Evolutionary conservation across 2,113 vertebrate genomes (phyloP).

Genomic region (Pan troglodytes): DNA sequence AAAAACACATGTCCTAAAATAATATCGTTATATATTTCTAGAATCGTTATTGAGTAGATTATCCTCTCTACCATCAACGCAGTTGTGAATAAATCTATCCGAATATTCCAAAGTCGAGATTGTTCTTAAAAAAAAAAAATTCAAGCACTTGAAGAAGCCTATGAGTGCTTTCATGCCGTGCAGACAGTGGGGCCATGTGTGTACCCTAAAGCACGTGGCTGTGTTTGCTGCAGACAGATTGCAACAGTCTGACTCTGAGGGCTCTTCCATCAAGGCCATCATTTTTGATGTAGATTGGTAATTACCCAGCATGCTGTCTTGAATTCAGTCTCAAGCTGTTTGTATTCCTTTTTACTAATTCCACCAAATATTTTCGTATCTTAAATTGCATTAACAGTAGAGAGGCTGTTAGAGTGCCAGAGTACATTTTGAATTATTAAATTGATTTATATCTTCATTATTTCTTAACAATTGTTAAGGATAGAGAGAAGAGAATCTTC

Average conservation of each 20-base stretch:
- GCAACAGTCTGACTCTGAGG: not conserved
- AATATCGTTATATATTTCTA: not conserved
- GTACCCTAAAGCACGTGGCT: accelerated
- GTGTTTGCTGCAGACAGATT: constrained; percentile 44
- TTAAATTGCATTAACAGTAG: constrained; percentile 31
- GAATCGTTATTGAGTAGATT: not conserved
- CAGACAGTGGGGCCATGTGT: not conserved
- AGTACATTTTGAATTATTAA: constrained; percentile 43
- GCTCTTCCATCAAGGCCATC: not conserved
- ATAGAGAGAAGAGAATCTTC: not conserved
- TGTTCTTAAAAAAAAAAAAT: not conserved
- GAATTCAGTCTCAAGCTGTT: constrained; percentile 64
- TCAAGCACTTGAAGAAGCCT: not conserved
- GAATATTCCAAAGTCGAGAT: not conserved
- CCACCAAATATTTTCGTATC: constrained; percentile 58
- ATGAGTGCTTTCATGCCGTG: not conserved
- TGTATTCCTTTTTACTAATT: constrained; percentile 51
- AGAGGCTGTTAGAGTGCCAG: constrained; percentile 8
- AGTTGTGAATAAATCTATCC: constrained; percentile 33
- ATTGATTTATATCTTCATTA: constrained; percentile 48
- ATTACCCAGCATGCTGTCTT: constrained; percentile 60
- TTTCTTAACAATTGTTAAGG: constrained; percentile 31
- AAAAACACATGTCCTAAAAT: not conserved
- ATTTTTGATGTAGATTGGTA: constrained; percentile 56
- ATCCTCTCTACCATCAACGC: not conserved